phyloP scores from a whole-genome alignment of 2,113 vertebrate species.

The Phasianus colchicus region DNA sequence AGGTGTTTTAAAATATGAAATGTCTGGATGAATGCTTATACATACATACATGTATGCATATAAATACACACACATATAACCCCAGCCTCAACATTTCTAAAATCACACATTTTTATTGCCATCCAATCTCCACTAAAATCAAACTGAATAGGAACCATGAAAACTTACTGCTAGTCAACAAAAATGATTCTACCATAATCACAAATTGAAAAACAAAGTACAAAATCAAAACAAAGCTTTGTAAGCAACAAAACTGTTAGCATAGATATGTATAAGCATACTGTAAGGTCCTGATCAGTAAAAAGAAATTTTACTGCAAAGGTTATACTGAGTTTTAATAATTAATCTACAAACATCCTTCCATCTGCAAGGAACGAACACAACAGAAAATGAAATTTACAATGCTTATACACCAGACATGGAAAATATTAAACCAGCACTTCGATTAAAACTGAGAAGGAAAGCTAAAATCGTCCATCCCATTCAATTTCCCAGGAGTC shows the following conservation, averaged over 20 bases:
- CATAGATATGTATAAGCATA: background rate
- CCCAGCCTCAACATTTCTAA: background rate
- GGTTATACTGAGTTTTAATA: background rate
- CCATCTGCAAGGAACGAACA: background rate
- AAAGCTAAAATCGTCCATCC: background rate
- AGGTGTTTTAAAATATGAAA: background rate
- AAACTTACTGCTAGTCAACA: background rate
- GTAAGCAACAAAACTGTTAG: background rate
- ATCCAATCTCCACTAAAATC: background rate
- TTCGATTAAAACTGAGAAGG: background rate
- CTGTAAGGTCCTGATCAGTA: background rate
- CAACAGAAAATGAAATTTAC: accelerated
- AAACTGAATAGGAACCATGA: background rate
- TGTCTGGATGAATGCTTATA: background rate
- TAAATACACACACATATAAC: too few relatives aligned
- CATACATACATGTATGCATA: background rate
- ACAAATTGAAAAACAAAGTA: background rate
- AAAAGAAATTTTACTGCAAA: background rate
- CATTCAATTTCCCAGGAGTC: background rate
- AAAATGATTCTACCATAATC: background rate
- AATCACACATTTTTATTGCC: background rate
- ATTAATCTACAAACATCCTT: background rate
- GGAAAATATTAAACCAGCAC: background rate
- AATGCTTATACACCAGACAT: accelerated
- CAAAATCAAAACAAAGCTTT: background rate